Percentiles rank a stretch among this genome's conserved stretches.
These are phyloP conservation scores for Hyposoter dolosus DNA, from an alignment of 2,888 invertebrate species.

Conservation along the genomic window DNA sequence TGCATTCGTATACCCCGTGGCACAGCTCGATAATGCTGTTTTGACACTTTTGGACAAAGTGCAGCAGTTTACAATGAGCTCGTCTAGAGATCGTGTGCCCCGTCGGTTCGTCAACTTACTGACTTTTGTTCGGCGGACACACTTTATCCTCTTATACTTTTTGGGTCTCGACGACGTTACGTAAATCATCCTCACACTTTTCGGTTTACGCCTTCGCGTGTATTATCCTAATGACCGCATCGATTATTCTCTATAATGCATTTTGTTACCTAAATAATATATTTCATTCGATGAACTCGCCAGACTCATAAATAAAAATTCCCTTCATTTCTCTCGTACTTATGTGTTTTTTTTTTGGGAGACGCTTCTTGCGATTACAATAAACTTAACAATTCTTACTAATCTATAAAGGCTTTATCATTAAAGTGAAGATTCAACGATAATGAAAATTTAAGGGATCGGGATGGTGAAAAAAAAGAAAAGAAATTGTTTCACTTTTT, in stretches of 20 bases:
- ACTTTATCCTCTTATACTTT: constrained; percentile 15
- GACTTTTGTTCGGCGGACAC: constrained; percentile 47
- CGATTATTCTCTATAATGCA: neutral
- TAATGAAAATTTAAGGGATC: neutral
- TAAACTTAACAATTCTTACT: neutral
- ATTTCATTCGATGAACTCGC: constrained; percentile 2
- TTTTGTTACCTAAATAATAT: constrained; percentile 25
- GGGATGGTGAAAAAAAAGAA: too few relatives aligned
- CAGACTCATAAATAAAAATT: neutral
- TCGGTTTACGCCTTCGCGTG: neutral
- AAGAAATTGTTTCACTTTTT: too few relatives aligned
- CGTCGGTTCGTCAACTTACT: constrained; percentile 38
- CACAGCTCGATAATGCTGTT: constrained; percentile 58
- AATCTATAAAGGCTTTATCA: neutral
- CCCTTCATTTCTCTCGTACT: neutral
- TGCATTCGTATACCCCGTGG: constrained; percentile 5
- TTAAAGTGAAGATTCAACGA: neutral
- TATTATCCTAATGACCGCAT: constrained; percentile 39
- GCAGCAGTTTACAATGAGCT: constrained; percentile 54
- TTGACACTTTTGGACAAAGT: constrained; percentile 65
- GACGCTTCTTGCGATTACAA: neutral
- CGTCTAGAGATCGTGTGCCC: constrained; percentile 4
- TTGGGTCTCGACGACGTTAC: constrained; percentile 32
- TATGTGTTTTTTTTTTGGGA: neutral
- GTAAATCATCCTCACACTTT: constrained; percentile 51